Percentiles rank a stretch among this genome's conserved stretches.
These are phyloP conservation scores for Cephus cinctus DNA, from an alignment of 1,140 invertebrate genomes.

Conservation along the genomic window DNA sequence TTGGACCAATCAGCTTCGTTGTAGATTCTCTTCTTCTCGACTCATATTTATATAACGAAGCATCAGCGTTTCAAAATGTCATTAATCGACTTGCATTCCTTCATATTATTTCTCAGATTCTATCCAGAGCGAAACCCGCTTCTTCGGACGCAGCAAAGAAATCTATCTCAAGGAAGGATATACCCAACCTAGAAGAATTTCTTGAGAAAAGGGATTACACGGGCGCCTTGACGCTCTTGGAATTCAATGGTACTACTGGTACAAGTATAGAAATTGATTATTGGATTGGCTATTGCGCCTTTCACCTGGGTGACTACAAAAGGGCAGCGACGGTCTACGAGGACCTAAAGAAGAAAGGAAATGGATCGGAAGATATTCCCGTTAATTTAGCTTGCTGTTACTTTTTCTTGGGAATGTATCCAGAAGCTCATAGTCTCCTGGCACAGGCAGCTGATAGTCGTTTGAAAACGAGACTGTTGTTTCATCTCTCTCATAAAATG, in stretches of 20 bases:
- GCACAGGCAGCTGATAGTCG: constrained; percentile 61
- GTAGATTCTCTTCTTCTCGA: too few relatives aligned
- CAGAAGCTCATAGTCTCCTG: constrained; percentile 66
- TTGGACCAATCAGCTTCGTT: too few relatives aligned
- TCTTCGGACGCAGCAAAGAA: constrained; percentile 50
- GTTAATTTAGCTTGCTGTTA: constrained; percentile 91
- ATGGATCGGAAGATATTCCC: constrained; percentile 57
- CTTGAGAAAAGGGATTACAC: constrained; percentile 87
- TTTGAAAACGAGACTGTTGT: constrained; percentile 79
- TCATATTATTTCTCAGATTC: constrained; percentile 63
- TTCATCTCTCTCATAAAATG: constrained; percentile 94
- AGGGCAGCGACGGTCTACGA: constrained; percentile 78
- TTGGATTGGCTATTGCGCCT: constrained; percentile 93
- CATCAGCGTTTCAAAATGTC: too few relatives aligned
- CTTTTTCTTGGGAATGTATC: constrained; percentile 90
- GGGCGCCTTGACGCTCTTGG: constrained; percentile 88
- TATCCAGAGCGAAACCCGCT: constrained; percentile 71
- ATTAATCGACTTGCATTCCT: too few relatives aligned
- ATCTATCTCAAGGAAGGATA: constrained; percentile 45
- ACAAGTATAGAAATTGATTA: constrained; percentile 66
- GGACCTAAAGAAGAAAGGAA: constrained; percentile 49
- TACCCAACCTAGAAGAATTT: constrained; percentile 90
- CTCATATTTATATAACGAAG: too few relatives aligned
- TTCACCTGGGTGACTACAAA: constrained; percentile 93
- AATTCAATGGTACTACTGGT: constrained; percentile 68